Base-by-base conservation (phyloP, 2,888 invertebrate genomes). In the Plebejus argus region DNA sequence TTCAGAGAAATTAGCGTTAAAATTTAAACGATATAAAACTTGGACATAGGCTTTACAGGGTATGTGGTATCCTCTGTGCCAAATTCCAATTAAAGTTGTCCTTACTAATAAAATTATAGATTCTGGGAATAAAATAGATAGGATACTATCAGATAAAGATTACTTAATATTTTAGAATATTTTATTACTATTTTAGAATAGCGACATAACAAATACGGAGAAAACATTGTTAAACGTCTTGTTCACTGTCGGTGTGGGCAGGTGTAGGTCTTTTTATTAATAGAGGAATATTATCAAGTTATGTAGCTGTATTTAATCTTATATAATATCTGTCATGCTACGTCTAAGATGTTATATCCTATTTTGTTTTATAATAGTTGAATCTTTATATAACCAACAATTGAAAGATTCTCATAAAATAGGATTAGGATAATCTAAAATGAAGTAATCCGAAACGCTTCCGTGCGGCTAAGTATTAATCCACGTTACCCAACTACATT, bases 1-100 rank as follows among this genome's bases (percentile, higher is more conserved):
- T 74, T 71, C 71, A 71, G 35, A 20, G 7, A 71, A 71, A 71
- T 71, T 39, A 10, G n/a, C 35, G 28, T 66, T 61, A 23, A 61
- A 61, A 20, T 61, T 66, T 66, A 6, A 66, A 66, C 66, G 66
- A 15, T 66, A 66, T 66, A 66, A 61, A 61, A 15, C 61, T 66
- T 66, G 6, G 18, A 4, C 18, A 53, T 18, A 6, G 12, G 28
- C 66, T 66, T 6, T 28, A 28, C 28, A 33, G 28, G 33, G 15
- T 49, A 3, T 28, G 28, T 66, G 4, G 15, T 66, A 23, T 61
- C 3, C 23, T 15, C 28, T 1, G 20, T 20, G 20, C 15, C n/a
- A 10, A 56, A 6, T 53, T 4, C 10, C n/a, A 12, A 58, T 58
- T 8, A 8, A 58, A 39, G 8, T 39, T 45, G 10, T 39, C 2